Conservation (phyloP, 2,113 vertebrate species). For the Nycticryphes semicollaris region DNA sequence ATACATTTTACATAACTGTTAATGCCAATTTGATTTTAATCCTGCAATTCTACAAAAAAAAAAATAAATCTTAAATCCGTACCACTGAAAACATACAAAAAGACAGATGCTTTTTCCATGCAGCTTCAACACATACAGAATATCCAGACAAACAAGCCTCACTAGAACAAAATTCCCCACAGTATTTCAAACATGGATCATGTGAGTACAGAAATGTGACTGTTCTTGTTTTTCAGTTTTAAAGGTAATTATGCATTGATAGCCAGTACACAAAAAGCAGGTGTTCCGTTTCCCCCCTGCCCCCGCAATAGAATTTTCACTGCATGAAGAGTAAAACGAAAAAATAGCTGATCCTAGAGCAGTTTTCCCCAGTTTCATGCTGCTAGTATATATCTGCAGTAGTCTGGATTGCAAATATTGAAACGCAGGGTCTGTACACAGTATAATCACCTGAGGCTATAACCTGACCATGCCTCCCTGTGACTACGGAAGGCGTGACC, state of each 20-base stretch:
- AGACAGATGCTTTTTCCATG: not conserved
- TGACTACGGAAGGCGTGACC: not conserved
- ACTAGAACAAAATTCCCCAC: not conserved
- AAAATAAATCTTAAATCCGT: not conserved
- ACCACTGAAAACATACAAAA: not conserved
- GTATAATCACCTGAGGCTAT: not conserved
- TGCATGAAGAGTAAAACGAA: not conserved
- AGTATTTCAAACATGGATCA: not conserved
- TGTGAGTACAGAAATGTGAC: not conserved
- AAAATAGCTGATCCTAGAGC: not conserved
- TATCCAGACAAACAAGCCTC: not conserved
- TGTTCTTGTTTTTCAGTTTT: not conserved
- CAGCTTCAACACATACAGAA: not conserved
- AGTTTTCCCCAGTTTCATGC: not conserved
- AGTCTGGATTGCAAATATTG: not conserved
- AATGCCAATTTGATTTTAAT: conserved; percentile 80
- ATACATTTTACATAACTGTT: conserved; percentile 81
- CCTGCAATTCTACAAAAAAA: conserved; percentile 38
- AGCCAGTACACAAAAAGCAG: not conserved
- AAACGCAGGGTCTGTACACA: not conserved
- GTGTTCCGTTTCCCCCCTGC: not conserved
- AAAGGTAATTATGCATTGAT: not conserved
- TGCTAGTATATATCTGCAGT: not conserved
- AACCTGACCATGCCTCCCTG: not conserved
- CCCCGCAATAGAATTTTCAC: not conserved